These are phyloP conservation scores for Heteractis magnifica DNA, from an alignment of 92 coral and sea anemone species.

Conservation along the genomic window DNA sequence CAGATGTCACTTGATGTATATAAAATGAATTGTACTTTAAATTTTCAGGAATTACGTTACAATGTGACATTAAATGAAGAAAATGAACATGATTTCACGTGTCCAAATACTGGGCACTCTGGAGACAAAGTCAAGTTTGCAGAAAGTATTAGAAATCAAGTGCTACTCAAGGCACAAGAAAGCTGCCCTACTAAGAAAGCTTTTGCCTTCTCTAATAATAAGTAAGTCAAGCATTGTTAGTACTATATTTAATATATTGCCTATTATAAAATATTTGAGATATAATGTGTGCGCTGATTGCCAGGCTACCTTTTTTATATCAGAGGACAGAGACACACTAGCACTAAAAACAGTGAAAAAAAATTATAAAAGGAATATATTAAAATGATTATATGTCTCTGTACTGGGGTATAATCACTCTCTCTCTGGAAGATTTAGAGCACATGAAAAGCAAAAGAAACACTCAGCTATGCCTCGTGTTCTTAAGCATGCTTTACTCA, in stretches of 20 bases:
- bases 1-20: no score
- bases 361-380: no score
- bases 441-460: no score
- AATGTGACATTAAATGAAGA: constrained; percentile 71
- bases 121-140: constrained; percentile 76
- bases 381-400: no score
- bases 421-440: no score
- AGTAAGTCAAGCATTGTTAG: constrained; percentile 31
- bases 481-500: no score
- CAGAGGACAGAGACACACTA: no score
- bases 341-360: no score
- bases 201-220: constrained; percentile 59
- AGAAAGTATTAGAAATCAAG: constrained; percentile 76
- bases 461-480: no score
- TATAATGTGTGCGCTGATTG: no score
- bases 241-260: not conserved
- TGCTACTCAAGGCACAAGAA: constrained; percentile 56
- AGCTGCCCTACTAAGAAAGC: constrained; percentile 76
- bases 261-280: not conserved
- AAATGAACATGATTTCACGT: constrained; percentile 89
- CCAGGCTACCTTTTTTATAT: no score
- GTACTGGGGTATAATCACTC: no score
- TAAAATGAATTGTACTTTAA: not conserved
- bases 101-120: constrained; percentile 71
- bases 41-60: constrained; percentile 68